A percentile compares a stretch with the other conserved stretches of the same genome.
These are phyloP conservation scores for Sceloporus tristichus DNA, from an alignment of 2,113 vertebrate species.

Conservation along the genomic window DNA sequence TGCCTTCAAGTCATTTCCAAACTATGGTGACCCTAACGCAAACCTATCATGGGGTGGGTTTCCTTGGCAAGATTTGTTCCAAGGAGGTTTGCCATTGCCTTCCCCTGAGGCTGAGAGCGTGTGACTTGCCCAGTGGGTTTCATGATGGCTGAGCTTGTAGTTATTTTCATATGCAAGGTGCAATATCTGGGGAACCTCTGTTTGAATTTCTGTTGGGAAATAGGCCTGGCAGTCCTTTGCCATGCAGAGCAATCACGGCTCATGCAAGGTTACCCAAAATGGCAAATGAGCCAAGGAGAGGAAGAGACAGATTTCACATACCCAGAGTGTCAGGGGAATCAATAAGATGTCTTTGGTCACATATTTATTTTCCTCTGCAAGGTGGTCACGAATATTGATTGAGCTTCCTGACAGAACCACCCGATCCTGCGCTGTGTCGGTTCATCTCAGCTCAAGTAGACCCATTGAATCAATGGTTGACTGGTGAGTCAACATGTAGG, in stretches of 20 bases:
- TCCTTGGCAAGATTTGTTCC: no score
- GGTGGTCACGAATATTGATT: conserved; percentile 67
- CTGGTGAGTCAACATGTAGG: no score
- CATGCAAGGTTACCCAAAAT: conserved; percentile 31
- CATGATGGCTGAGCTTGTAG: not conserved
- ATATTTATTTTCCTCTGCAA: conserved; percentile 42
- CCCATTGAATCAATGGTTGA: not conserved
- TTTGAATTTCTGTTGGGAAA: not conserved
- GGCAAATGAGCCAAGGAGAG: not conserved
- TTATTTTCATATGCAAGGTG: not conserved
- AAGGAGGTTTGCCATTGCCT: no score
- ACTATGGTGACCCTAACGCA: no score
- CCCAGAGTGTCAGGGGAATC: conserved; percentile 42
- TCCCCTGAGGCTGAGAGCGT: no score
- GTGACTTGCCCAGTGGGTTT: no score
- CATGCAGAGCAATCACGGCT: not conserved
- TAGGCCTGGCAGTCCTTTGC: not conserved
- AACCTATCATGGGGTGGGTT: no score
- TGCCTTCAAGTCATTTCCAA: no score
- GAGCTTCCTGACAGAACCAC: conserved; percentile 43
- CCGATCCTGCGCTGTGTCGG: conserved; percentile 8
- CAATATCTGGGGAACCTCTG: not conserved
- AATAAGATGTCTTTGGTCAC: conserved; percentile 52
- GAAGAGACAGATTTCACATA: conserved; percentile 8
- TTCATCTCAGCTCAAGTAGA: not conserved